Evolutionary conservation across 1,140 invertebrate genomes (phyloP), one percentile per base, ranked within the genome.

Genomic region (Alviniconcha marisindica): DNA sequence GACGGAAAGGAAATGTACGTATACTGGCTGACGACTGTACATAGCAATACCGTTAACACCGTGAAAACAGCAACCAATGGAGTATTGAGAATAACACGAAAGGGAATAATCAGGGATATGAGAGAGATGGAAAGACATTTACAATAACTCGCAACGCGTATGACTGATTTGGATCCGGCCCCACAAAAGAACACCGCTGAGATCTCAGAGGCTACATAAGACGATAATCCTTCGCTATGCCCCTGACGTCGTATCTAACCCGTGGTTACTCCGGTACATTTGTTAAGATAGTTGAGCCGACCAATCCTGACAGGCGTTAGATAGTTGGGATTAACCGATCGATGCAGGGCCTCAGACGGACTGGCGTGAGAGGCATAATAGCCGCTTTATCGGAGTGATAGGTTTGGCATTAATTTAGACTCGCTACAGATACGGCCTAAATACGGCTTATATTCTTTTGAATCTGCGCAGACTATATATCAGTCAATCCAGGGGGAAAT

Each of bases 371-470:
- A 33, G 40, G 21, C 14, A 80, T 14, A 80, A 24, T 28, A 18
- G 31, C 12, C 60, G 33, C 21, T 24, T 36, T 31, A 60, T 63
- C 51, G 18, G 33, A 60, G 36, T 44, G 78, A 80, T 80, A 80
- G 56, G 56, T 80, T 40, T 2, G 2, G 78, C 54, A 63, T 80
- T 80, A 80, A 80, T 80, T 66, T 38, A 10, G 36, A 40, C 56
- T 10, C n/a, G 33, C 31, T 10, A 36, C 42, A 28, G 38, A 80
- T 69, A 54, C 56, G 3, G n/a, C 1, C 38, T n/a, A 63, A 80
- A 80, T 66, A 63, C 24, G 28, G 38, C 77, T 33, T 66, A 40
- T 38, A 63, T 80, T 56, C 77, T 60, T 66, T 21, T 66, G 36
- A 63, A 14, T 10, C 40, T 40, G 24, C 40, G 36, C 28, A 36